Evolutionary conservation across 2,113 vertebrate species (phyloP), one percentile per base, ranked within the genome.

Genomic region (Australoheros scitulus): DNA sequence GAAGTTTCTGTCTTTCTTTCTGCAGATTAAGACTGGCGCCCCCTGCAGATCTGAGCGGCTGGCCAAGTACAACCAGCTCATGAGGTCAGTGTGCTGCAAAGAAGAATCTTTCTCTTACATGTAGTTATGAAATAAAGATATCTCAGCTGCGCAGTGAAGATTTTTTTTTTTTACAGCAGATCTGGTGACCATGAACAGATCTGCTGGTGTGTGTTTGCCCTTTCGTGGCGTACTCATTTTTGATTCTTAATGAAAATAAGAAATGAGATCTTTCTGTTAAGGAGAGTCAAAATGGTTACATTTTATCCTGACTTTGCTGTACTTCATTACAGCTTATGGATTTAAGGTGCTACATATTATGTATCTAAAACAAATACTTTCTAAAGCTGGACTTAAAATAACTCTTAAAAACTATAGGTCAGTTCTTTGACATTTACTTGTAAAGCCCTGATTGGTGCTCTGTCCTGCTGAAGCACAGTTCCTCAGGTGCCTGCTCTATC

Each of bases 11-110:
- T 86, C 7, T 61, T 18, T 26, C 14, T 82, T 34, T 84, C 22
- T 85, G 76, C 96, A 98, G 97, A 98, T 98, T 91, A 98, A 98
- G 94, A 98, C 97, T 1, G 97, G 97, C 1, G 97, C 97, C 47
- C 97, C 97, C 2, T 98, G 97, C 94, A 96, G 97, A 90, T 98
- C 97, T 61, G 97, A 98, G 94, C 95, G 97, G 70, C 94, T 98
- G 94, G 97, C 97, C 85, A 98, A 98, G 90, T 98, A 98, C 95
- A 98, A 98, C 95, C 97, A 98, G 87, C 96, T 98, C 55, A 97
- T 98, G 97, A 97, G 97, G 97, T 98, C 88, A 96, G 96, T 76
- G 93, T 9, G 10, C 6, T 11, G 47, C 70, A 24, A 6, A 24
- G 10, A 0, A 9, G 50, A 24, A 29, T 3, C 1, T 52, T 10